phyloP scores from a whole-genome alignment of 2,113 vertebrate genomes.

The Carettochelys insculpta region DNA sequence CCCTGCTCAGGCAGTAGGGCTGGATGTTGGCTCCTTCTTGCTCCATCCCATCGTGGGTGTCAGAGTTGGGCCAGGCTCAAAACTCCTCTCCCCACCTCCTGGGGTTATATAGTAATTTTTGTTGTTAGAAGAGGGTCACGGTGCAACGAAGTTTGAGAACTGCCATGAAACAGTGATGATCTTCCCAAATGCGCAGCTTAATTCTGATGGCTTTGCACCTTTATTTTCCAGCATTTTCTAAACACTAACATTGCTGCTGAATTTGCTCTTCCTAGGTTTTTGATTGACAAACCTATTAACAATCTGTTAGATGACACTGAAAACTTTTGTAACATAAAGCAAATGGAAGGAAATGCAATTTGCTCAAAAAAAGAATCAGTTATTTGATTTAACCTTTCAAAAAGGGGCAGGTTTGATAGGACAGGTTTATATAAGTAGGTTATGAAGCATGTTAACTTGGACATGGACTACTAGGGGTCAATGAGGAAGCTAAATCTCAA shows the following conservation, averaged over 20 bases:
- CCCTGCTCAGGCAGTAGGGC: no score
- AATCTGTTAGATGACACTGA: neutral
- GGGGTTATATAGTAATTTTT: no score
- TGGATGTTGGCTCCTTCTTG: no score
- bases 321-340: neutral
- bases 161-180: no score
- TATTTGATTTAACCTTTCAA: slow-evolving; percentile 15
- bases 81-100: no score
- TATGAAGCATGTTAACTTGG: neutral
- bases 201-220: neutral
- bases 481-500: slow-evolving; percentile 8
- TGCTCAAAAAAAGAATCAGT: neutral
- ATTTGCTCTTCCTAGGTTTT: neutral
- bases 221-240: neutral
- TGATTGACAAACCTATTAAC: neutral
- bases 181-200: neutral
- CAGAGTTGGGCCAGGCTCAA: no score
- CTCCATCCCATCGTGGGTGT: no score
- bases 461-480: neutral
- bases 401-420: neutral
- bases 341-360: neutral
- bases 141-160: no score
- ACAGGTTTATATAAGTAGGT: rapidly evolving
- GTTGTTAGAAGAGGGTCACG: no score
- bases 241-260: neutral